Evolutionary conservation across 2,113 vertebrate species (phyloP).

Genomic region (Muntiacus muntjak): DNA sequence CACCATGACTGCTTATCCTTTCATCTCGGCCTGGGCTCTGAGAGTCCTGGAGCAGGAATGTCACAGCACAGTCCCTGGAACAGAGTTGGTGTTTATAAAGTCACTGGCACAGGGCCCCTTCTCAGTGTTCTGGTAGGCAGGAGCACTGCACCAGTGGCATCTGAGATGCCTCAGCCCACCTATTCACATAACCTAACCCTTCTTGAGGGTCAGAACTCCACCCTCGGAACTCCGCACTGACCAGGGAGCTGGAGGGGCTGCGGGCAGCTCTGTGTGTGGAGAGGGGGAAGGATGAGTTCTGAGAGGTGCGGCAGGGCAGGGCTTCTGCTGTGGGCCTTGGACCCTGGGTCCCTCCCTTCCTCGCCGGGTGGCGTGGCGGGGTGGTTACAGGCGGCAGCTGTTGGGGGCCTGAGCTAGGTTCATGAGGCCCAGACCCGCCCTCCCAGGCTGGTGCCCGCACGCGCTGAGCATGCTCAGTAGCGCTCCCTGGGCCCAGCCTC

Average conservation of each 20-base stretch:
- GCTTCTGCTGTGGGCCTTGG: not conserved
- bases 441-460: not conserved
- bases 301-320: too few relatives aligned
- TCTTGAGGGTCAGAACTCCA: not conserved
- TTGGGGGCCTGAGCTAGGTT: not conserved
- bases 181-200: not conserved
- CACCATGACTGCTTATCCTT: not conserved
- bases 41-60: not conserved
- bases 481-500: not conserved
- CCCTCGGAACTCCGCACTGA: not conserved
- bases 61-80: too few relatives aligned
- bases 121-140: not conserved
- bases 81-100: not conserved
- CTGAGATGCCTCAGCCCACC: not conserved
- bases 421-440: rapidly evolving
- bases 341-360: not conserved
- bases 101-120: not conserved
- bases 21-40: not conserved
- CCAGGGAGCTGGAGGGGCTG: not conserved
- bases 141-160: not conserved
- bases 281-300: not conserved
- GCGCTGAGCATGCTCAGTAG: not conserved
- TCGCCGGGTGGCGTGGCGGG: rapidly evolving
- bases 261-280: not conserved
- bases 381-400: not conserved